Percentiles rank a stretch among this genome's conserved stretches.
Conservation (phyloP, 2,797 vertebrate species). For the Mico argentatus region DNA sequence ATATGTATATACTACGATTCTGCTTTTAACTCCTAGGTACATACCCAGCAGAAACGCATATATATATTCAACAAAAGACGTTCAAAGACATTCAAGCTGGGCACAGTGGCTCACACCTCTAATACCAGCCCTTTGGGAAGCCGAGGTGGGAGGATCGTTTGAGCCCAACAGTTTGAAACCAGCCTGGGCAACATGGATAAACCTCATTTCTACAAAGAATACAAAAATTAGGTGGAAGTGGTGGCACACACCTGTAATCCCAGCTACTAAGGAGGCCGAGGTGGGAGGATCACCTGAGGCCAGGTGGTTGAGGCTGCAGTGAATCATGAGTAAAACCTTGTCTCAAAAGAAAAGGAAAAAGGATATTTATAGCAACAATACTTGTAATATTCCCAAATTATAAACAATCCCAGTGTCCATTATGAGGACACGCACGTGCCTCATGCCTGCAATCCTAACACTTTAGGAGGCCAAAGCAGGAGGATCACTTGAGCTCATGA, state of each 20-base stretch:
- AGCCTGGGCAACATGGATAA: no score
- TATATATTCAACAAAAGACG: neutral
- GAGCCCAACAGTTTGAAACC: no score
- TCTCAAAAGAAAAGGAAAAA: neutral
- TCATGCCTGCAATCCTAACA: no score
- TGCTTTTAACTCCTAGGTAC: neutral
- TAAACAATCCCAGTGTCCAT: neutral
- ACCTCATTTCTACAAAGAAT: no score
- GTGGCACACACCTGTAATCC: neutral
- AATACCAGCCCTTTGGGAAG: no score
- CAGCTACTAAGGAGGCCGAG: neutral
- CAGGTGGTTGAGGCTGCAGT: neutral
- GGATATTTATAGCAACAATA: neutral
- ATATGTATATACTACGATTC: neutral
- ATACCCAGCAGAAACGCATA: neutral
- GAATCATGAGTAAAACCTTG: neutral
- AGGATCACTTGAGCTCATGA: no score
- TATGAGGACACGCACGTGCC: no score
- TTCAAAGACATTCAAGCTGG: neutral
- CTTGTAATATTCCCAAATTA: neutral
- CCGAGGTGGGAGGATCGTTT: no score
- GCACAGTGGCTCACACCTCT: no score
- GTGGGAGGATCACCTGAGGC: neutral
- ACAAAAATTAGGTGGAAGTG: neutral
- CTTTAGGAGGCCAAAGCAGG: no score